Evolutionary conservation across 2,797 vertebrate genomes (phyloP).

Genomic region (Catamblyrhynchus diadema): DNA sequence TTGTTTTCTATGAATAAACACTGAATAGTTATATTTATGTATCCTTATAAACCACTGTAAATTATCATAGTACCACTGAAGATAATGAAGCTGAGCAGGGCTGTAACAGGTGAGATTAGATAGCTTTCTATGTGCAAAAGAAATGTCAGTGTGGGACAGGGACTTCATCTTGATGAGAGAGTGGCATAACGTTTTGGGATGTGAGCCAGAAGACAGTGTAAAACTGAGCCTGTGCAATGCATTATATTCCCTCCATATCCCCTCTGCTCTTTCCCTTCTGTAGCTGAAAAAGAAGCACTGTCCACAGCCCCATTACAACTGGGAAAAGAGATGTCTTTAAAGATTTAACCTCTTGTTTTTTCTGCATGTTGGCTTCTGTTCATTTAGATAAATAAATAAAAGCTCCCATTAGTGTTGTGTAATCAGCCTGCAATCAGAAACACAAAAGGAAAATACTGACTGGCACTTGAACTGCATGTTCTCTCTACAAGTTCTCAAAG

Average conservation of each 20-base stretch:
- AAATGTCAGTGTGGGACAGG: background rate
- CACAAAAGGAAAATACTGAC: background rate
- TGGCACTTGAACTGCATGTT: background rate
- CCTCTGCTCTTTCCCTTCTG: background rate
- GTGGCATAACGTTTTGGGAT: background rate
- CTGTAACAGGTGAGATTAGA: background rate
- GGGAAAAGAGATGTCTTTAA: background rate
- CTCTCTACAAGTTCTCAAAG: background rate
- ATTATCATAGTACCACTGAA: background rate
- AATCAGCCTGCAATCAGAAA: background rate
- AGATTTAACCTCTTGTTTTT: background rate
- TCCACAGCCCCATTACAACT: background rate
- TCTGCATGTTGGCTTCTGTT: background rate
- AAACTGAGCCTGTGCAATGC: background rate
- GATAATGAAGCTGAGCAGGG: background rate
- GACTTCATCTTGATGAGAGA: background rate
- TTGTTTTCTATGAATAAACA: background rate
- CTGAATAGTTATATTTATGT: background rate
- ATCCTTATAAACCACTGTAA: background rate
- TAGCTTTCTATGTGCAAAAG: background rate
- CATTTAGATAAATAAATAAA: background rate
- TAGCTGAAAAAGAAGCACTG: background rate
- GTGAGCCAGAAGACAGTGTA: background rate
- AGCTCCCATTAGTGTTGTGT: background rate
- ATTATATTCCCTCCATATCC: background rate